A percentile compares a stretch with the other conserved stretches of the same genome.
phyloP scores from a whole-genome alignment of 2,113 vertebrate genomes.

The Aspidoscelis tigris region DNA sequence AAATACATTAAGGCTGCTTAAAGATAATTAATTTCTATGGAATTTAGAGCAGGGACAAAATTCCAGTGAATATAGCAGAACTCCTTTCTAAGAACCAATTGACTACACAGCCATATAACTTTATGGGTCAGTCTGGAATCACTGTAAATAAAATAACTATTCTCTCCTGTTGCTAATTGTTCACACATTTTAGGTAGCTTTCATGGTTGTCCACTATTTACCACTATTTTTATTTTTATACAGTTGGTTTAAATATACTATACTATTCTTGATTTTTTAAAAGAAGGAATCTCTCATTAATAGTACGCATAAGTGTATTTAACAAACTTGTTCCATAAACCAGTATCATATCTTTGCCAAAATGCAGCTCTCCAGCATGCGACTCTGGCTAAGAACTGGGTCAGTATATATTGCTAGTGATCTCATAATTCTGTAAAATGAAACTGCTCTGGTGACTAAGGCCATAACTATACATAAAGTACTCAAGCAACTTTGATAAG shows the following conservation, averaged over 20 bases:
- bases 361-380: neutral
- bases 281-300: neutral
- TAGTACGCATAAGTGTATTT: neutral
- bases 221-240: neutral
- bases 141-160: neutral
- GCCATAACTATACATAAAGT: neutral
- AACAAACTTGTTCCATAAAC: neutral
- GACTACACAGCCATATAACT: neutral
- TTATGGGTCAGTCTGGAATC: neutral
- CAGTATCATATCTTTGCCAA: neutral
- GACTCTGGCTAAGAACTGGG: neutral
- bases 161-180: neutral
- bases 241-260: neutral
- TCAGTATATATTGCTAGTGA: neutral
- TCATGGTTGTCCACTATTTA: neutral
- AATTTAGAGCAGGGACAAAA: neutral
- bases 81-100: neutral
- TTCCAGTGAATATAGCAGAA: neutral
- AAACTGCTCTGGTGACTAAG: neutral
- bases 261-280: neutral
- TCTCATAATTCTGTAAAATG: neutral
- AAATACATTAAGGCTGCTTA: neutral
- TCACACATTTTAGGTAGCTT: neutral
- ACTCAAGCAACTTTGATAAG: neutral
- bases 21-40: neutral